phyloP scores from a whole-genome alignment of 1,140 invertebrate species.

The Sitobion miscanthi region DNA sequence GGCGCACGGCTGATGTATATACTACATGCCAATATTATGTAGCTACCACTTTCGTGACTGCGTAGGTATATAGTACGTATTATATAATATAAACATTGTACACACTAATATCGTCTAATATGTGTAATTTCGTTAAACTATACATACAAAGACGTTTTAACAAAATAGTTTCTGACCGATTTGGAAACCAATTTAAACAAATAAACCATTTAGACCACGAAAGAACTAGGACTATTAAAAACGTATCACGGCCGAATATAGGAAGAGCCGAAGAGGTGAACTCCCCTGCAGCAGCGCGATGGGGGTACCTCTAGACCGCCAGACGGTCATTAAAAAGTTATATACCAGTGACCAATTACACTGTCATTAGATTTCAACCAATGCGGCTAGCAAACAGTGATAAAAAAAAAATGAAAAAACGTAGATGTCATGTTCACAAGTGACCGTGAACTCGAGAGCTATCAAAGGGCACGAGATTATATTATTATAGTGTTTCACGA shows the following conservation, averaged over 20 bases:
- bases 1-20: background rate
- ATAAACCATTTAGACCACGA: constrained; percentile 8
- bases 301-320: constrained; percentile 18
- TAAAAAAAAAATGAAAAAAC: constrained; percentile 2
- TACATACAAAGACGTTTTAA: background rate
- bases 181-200: background rate
- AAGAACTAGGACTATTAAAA: constrained; percentile 29
- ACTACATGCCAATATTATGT: background rate
- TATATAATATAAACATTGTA: background rate
- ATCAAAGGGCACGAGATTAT: constrained; percentile 10
- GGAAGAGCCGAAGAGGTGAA: background rate
- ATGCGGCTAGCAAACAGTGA: background rate
- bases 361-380: constrained; percentile 36
- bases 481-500: constrained; percentile 1
- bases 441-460: constrained; percentile 34
- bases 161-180: background rate
- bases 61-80: background rate
- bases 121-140: constrained; percentile 9
- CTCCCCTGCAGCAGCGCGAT: background rate
- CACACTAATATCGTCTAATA: background rate
- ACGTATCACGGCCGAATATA: constrained; percentile 24
- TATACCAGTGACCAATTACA: constrained; percentile 32
- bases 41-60: background rate
- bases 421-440: background rate
- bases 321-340: constrained; percentile 42